phyloP scores from a whole-genome alignment of 2,113 vertebrate species.

The Bostrychus sinensis region DNA sequence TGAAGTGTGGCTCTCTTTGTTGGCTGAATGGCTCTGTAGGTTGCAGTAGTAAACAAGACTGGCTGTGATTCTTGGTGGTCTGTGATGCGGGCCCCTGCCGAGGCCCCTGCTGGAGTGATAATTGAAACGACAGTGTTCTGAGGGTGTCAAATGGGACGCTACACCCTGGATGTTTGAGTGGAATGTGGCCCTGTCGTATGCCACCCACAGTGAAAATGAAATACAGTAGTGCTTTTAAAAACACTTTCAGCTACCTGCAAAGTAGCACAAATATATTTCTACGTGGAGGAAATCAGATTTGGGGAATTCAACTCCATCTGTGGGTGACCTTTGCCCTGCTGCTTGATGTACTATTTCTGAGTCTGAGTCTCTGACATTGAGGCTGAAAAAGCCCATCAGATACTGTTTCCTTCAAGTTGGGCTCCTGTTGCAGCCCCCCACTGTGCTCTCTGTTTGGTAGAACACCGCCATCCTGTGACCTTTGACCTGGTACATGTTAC shows the following conservation, averaged over 20 bases:
- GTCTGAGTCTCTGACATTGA: conserved; percentile 29
- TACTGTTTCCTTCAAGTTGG: conserved; percentile 26
- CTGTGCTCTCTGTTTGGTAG: conserved; percentile 40
- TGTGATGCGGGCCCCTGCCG: conserved; percentile 43
- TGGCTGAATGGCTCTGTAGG: conserved; percentile 10
- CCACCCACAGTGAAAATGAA: conserved; percentile 42
- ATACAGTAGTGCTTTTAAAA: conserved; percentile 30
- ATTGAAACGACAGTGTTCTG: conserved; percentile 57
- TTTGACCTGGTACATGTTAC: conserved; percentile 42
- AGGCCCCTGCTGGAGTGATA: conserved; percentile 54
- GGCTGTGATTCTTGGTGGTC: conserved; percentile 52
- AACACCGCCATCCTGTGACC: conserved; percentile 58
- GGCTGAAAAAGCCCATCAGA: conserved; percentile 29
- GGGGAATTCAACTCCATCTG: conserved; percentile 2
- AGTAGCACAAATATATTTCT: not conserved
- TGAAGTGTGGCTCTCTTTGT: conserved; percentile 27
- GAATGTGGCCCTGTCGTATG: conserved; percentile 40
- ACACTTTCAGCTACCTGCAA: conserved; percentile 16
- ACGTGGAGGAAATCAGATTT: not conserved
- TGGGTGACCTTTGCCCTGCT: not conserved
- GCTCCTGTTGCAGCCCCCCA: conserved; percentile 55
- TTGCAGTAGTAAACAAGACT: not conserved
- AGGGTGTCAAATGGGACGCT: conserved; percentile 51
- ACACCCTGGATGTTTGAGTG: conserved; percentile 39
- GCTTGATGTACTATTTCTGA: not conserved